A percentile compares a stretch with the other conserved stretches of the same genome.
phyloP scores from a whole-genome alignment of 2,113 vertebrate genomes.

The Origma solitaria region DNA sequence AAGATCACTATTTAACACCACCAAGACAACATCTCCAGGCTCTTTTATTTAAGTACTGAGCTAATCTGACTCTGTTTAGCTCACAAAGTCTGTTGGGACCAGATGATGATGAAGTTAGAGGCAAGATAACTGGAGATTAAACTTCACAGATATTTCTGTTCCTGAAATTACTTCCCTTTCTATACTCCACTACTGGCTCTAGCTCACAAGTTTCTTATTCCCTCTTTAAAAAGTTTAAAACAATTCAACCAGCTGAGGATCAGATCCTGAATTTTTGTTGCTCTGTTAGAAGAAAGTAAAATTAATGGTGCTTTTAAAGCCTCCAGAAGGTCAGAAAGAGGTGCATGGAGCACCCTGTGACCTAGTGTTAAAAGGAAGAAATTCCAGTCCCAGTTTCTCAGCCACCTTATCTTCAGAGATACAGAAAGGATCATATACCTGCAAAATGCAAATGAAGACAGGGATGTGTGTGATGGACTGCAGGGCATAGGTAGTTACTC shows the following conservation, averaged over 20 bases:
- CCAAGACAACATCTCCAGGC: slow-evolving; percentile 2
- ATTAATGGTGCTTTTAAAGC: background rate
- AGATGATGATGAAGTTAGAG: slow-evolving; percentile 25
- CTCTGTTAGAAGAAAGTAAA: background rate
- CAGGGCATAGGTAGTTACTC: background rate
- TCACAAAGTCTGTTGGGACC: background rate
- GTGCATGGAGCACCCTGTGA: background rate
- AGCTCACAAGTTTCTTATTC: slow-evolving; percentile 16
- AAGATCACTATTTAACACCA: background rate
- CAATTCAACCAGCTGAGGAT: background rate
- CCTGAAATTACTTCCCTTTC: slow-evolving; percentile 57
- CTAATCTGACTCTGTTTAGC: background rate
- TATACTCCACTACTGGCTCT: background rate
- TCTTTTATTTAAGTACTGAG: slow-evolving; percentile 16
- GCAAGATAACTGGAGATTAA: slow-evolving; percentile 46
- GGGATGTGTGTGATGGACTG: background rate
- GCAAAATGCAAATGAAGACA: background rate
- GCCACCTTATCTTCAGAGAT: background rate
- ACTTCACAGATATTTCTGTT: slow-evolving; percentile 48
- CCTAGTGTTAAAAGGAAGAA: background rate
- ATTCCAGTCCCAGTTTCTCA: background rate
- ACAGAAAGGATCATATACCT: background rate
- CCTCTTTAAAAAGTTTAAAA: background rate
- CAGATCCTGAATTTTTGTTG: background rate
- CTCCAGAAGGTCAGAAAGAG: background rate